Base-by-base conservation (phyloP, 2,888 invertebrate genomes). In the Theretra japonica region DNA sequence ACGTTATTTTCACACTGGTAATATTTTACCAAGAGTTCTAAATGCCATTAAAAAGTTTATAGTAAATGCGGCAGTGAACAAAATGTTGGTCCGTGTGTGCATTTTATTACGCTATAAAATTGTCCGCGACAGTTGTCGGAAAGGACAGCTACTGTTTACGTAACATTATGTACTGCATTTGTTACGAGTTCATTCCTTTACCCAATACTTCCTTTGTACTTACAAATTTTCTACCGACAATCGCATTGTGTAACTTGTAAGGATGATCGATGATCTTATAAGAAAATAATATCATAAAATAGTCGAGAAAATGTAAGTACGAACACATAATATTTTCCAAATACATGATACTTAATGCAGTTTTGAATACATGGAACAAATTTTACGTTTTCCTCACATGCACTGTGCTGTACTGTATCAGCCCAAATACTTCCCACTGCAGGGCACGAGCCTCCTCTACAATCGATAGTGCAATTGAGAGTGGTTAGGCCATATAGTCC, bases 71-170 rank as follows among this genome's bases (percentile, higher is more conserved):
- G 53, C 7, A 53, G 19, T n/a, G n/a, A 53, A 53, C n/a, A n/a
- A 6, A n/a, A 25, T 65, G 21, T 65, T 48, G 23, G 4, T 11
- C 65, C 48, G 65, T 65, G 17, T 48, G 48, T 65, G 23, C 48
- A 23, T 65, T 48, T 48, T 65, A 65, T 65, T 65, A 48, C 41
- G 41, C 41, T 41, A 41, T 65, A 65, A 48, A 48, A 48, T 65
- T 65, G 62, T 48, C 41, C 41, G 62, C 41, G 48, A 25, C 48
- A 65, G 48, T 41, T 65, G 65, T 65, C 65, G 48, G 65, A 65
- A 65, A 65, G 65, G 65, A 65, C 65, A 48, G 48, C 17, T 25
- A 25, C 23, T 4, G 17, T 17, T 65, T 48, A 21, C 23, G 48
- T 48, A 65, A 48, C 41, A 65, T 33, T n/a, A 48, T 7, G n/a